Evolutionary conservation across 1,140 invertebrate species (phyloP), one percentile per base, ranked within the genome.

Genomic region (Zaprionus camerounensis): DNA sequence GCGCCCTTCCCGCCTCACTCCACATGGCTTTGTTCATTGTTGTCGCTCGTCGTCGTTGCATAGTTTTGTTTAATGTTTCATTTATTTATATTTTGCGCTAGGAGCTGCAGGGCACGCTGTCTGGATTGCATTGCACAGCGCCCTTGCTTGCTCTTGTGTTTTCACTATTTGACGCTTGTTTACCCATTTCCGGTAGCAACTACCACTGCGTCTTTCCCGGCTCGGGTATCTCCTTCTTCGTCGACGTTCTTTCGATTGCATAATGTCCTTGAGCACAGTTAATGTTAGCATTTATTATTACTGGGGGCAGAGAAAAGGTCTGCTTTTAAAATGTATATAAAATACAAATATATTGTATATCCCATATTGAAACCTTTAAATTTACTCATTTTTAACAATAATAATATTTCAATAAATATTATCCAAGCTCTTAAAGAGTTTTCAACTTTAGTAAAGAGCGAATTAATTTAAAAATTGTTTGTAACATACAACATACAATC

Each of bases 91-190:
- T 71, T 70, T 71, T 57, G 38, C 57, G 13, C 31, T 63, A 61
- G 63, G 55, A 66, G 31, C 62, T 51, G 36, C 36, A 56, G 31
- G 63, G 64, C 22, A 28, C 62, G 59, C 46, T 51, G 44, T 56
- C 69, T 73, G 59, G 68, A 46, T 81, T 31, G 65, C 66, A 75
- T 63, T 72, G 82, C 59, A 49, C 41, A 24, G 55, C 59, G 70
- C 74, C 67, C 61, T 75, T 56, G 68, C 49, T 63, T 28, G 58
- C 26, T 58, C 64, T 81, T 74, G 78, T 84, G 78, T 84, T 88
- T 91, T 90, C 49, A 90, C 85, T 90, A 90, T 90, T 90, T 90
- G 85, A 90, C 85, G 85, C 85, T 90, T 90, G 85, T 90, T 90
- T 90, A 90, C 85, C 90, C 81, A 90, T 90, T 90, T 90, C 85